Evolutionary conservation across 2,888 invertebrate genomes (phyloP).

Genomic region (Zygothrica quintamaculata): DNA sequence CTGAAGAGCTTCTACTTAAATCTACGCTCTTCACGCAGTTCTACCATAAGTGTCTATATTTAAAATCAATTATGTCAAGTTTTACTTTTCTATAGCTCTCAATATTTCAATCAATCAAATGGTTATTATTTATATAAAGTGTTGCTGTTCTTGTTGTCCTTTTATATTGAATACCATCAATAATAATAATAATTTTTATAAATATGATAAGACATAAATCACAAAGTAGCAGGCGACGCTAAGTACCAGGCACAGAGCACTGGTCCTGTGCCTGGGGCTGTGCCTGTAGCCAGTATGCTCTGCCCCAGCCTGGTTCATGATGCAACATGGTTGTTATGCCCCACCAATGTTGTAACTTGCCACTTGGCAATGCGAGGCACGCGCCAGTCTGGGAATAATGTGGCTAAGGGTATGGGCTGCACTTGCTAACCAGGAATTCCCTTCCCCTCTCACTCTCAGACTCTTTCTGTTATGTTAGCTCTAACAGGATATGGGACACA

Average conservation of each 20-base stretch:
- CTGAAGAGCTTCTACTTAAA: no score
- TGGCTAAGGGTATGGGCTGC: constrained; percentile 30
- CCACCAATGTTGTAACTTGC: constrained; percentile 3
- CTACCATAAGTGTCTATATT: constrained; percentile 36
- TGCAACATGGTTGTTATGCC: constrained; percentile 9
- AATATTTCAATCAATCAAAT: constrained; percentile 70
- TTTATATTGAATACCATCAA: constrained; percentile 77
- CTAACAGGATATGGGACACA: constrained; percentile 3
- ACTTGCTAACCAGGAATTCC: constrained; percentile 45
- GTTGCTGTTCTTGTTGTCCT: constrained; percentile 2
- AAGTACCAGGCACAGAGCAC: constrained; percentile 53
- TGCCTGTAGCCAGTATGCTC: constrained; percentile 2
- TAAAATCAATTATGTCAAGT: constrained; percentile 63
- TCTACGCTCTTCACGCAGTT: no score
- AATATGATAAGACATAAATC: constrained; percentile 81
- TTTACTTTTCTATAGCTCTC: constrained; percentile 37
- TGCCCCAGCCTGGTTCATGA: background rate
- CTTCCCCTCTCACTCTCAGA: background rate
- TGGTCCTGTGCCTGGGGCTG: constrained; percentile 7
- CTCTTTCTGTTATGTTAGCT: no score
- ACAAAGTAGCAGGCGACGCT: constrained; percentile 74
- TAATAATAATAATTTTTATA: constrained; percentile 80
- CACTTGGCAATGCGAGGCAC: constrained; percentile 71
- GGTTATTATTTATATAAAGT: constrained; percentile 21
- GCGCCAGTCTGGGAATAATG: constrained; percentile 49